Evolutionary conservation across 2,888 invertebrate genomes (phyloP).

Genomic region (Polia nebulosa): DNA sequence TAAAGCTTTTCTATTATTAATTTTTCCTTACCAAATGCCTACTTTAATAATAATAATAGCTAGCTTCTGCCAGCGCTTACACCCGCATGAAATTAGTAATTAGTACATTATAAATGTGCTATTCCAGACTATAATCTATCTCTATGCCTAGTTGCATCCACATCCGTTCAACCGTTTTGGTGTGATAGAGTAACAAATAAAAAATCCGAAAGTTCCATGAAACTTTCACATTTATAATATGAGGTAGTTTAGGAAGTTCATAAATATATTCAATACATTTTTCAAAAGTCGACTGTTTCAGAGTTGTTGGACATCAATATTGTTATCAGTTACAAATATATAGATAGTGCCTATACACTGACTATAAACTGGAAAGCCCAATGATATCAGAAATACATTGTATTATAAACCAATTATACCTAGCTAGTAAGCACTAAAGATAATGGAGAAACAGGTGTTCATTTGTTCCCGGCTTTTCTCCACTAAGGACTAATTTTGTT

Average conservation of each 20-base stretch:
- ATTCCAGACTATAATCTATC: too few relatives aligned
- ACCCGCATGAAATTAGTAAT: too few relatives aligned
- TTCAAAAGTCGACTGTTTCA: not conserved
- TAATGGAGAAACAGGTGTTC: slow-evolving; percentile 14
- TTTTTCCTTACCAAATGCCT: too few relatives aligned
- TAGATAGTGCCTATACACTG: not conserved
- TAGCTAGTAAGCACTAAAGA: not conserved
- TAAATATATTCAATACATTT: not conserved
- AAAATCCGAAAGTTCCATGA: too few relatives aligned
- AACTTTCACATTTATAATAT: too few relatives aligned
- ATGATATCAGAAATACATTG: slow-evolving; percentile 23
- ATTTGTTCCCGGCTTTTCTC: not conserved
- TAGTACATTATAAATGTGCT: too few relatives aligned
- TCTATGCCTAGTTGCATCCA: too few relatives aligned
- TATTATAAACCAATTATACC: slow-evolving; percentile 5
- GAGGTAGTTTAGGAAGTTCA: too few relatives aligned
- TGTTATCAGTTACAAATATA: slow-evolving; percentile 12
- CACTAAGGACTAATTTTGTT: not conserved
- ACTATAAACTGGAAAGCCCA: slow-evolving; percentile 9
- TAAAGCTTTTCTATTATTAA: not conserved
- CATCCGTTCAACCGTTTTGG: too few relatives aligned
- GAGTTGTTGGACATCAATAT: not conserved
- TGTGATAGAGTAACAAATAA: too few relatives aligned
- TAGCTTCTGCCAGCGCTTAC: too few relatives aligned
- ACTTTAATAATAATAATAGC: too few relatives aligned